A percentile compares a stretch with the other conserved stretches of the same genome.
These are phyloP conservation scores for Rhodophaea formosa DNA, from an alignment of 2,888 invertebrate species.

Conservation along the genomic window DNA sequence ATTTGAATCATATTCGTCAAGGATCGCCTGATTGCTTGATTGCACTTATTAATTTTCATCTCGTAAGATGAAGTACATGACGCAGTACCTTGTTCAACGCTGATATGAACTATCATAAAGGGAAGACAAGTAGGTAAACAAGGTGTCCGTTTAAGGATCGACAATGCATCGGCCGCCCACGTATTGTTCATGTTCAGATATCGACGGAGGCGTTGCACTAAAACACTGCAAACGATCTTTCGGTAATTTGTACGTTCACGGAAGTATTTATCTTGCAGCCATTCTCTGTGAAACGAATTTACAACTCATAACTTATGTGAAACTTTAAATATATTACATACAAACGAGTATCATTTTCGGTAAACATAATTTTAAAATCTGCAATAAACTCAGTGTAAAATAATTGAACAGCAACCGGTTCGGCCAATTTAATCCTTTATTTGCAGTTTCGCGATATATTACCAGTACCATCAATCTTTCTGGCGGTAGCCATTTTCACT, in stretches of 20 bases:
- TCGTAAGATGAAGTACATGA: slow-evolving; percentile 54
- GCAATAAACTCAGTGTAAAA: slow-evolving; percentile 12
- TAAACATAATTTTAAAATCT: slow-evolving; percentile 8
- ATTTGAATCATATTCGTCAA: slow-evolving; percentile 56
- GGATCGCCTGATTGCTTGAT: slow-evolving; percentile 45
- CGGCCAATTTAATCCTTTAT: slow-evolving; percentile 5
- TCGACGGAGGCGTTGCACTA: slow-evolving; percentile 66
- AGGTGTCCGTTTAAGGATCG: slow-evolving; percentile 67
- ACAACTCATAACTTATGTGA: slow-evolving; percentile 40
- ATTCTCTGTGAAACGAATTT: slow-evolving; percentile 48
- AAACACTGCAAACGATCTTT: slow-evolving; percentile 67
- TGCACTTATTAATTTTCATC: slow-evolving; percentile 54
- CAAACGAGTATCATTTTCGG: slow-evolving; percentile 3
- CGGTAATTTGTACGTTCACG: slow-evolving; percentile 65
- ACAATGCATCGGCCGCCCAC: slow-evolving; percentile 77
- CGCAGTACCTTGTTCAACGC: slow-evolving; percentile 53
- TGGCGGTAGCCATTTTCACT: slow-evolving; percentile 18
- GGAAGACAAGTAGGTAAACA: slow-evolving; percentile 73
- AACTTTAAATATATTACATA: slow-evolving; percentile 23
- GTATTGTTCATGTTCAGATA: slow-evolving; percentile 58
- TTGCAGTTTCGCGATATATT: slow-evolving; percentile 9
- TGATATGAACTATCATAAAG: slow-evolving; percentile 65
- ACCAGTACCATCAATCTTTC: slow-evolving; percentile 15
- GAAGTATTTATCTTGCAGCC: slow-evolving; percentile 62
- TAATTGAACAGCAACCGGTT: slow-evolving; percentile 14